Evolutionary conservation across 2,888 invertebrate genomes (phyloP).

Genomic region (Sphecodes monilicornis): DNA sequence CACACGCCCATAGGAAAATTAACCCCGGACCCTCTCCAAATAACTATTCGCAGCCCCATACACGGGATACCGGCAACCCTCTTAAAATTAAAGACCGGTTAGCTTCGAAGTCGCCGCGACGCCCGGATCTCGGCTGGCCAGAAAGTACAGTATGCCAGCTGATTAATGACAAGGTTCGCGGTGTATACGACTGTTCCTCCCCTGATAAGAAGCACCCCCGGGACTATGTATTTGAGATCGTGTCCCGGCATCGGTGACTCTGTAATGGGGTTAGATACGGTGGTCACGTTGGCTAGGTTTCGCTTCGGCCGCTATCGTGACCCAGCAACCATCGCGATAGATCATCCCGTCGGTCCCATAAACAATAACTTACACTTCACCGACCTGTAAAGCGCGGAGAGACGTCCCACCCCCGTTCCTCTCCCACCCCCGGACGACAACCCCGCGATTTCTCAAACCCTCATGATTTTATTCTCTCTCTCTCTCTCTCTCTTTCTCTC

Average conservation of each 20-base stretch:
- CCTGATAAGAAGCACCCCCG: slow-evolving; percentile 76
- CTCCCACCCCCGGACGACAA: background rate
- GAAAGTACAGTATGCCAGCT: slow-evolving; percentile 64
- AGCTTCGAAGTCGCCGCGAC: slow-evolving; percentile 18
- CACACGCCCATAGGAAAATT: background rate
- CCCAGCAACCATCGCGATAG: slow-evolving; percentile 79
- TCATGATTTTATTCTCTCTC: background rate
- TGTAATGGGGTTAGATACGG: slow-evolving; percentile 80
- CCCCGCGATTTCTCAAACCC: slow-evolving; percentile 12
- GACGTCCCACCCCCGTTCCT: slow-evolving; percentile 37
- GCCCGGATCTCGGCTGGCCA: slow-evolving; percentile 13
- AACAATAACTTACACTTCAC: slow-evolving; percentile 82
- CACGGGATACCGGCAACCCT: background rate
- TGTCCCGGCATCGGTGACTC: slow-evolving; percentile 81
- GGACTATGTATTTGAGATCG: slow-evolving; percentile 78
- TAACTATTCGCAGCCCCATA: background rate
- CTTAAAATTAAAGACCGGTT: slow-evolving; percentile 27
- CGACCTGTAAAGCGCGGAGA: slow-evolving; percentile 48
- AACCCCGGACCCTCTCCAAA: background rate
- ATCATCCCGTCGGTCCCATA: slow-evolving; percentile 80
- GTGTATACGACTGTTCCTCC: slow-evolving; percentile 76
- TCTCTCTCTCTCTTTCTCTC: background rate
- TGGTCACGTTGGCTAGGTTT: slow-evolving; percentile 59
- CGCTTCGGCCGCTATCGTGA: slow-evolving; percentile 76
- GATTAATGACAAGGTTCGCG: slow-evolving; percentile 75